phyloP scores from a whole-genome alignment of 2,113 vertebrate species.

The Ageneiosus marmoratus region DNA sequence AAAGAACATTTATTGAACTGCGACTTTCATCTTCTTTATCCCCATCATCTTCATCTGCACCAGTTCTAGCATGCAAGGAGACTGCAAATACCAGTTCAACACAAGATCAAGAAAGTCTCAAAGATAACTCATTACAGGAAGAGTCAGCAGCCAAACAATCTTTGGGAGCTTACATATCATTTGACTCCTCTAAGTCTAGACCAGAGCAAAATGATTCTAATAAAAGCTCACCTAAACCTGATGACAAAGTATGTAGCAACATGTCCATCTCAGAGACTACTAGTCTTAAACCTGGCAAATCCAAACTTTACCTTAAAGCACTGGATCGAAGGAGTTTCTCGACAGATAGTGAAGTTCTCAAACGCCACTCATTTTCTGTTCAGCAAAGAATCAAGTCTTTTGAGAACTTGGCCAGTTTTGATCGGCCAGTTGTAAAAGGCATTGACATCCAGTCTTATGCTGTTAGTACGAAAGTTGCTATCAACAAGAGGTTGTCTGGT shows the following conservation, averaged over 20 bases:
- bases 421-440: slow-evolving; percentile 74
- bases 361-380: slow-evolving; percentile 86
- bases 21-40: slow-evolving; percentile 70
- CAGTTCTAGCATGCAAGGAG: slow-evolving; percentile 51
- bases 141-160: slow-evolving; percentile 11
- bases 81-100: slow-evolving; percentile 21
- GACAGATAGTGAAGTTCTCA: slow-evolving; percentile 74
- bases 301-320: slow-evolving; percentile 58
- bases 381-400: slow-evolving; percentile 95
- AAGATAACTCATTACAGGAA: slow-evolving; percentile 10
- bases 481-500: slow-evolving; percentile 77
- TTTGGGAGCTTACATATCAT: slow-evolving; percentile 15
- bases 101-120: slow-evolving; percentile 12
- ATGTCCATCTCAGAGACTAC: slow-evolving; percentile 38
- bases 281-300: slow-evolving; percentile 48
- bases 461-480: slow-evolving; percentile 69
- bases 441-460: slow-evolving; percentile 72
- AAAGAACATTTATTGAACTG: slow-evolving; percentile 78
- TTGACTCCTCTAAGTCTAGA: slow-evolving; percentile 2
- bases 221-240: slow-evolving; percentile 22
- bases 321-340: slow-evolving; percentile 74
- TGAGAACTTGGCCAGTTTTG: slow-evolving; percentile 88
- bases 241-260: slow-evolving; percentile 35
- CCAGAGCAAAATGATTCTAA: slow-evolving; percentile 30
- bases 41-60: slow-evolving; percentile 58